Conservation (phyloP, 2,888 invertebrate species). For the Brenthis ino region DNA sequence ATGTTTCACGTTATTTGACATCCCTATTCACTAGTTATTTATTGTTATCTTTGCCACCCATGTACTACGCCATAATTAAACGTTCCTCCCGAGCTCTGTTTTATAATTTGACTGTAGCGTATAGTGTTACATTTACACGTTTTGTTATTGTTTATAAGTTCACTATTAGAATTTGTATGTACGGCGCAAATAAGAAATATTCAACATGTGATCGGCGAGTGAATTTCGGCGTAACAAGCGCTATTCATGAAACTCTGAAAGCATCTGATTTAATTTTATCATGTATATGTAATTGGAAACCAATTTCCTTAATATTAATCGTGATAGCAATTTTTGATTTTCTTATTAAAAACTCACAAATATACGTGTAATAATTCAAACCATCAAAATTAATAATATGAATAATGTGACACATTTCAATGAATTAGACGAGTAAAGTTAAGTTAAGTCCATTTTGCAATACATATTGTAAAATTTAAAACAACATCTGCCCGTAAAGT, state of each 20-base stretch:
- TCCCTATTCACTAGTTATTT: constrained; percentile 14
- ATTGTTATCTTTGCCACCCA: constrained; percentile 26
- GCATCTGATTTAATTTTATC: not conserved
- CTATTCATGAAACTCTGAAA: constrained; percentile 1
- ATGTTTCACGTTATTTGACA: not conserved
- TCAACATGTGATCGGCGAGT: constrained; percentile 2
- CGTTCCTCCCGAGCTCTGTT: constrained; percentile 15
- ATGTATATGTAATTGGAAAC: not conserved
- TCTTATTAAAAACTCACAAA: too few relatives aligned
- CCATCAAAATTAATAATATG: too few relatives aligned
- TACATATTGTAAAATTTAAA: constrained; percentile 1
- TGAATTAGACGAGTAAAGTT: not conserved
- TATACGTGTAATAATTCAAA: too few relatives aligned
- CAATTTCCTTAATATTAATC: not conserved
- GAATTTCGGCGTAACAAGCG: constrained; percentile 1
- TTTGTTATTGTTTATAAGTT: constrained; percentile 26
- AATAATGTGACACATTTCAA: too few relatives aligned
- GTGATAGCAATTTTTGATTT: too few relatives aligned
- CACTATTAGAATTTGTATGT: constrained; percentile 8
- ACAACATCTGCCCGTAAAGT: constrained; percentile 21
- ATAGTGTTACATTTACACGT: constrained; percentile 21
- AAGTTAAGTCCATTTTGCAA: not conserved
- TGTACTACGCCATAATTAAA: constrained; percentile 27
- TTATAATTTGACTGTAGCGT: constrained; percentile 20
- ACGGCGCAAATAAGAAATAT: not conserved